A percentile compares a stretch with the other conserved stretches of the same genome.
These are phyloP conservation scores for Orthosia gothica DNA, from an alignment of 2,888 invertebrate genomes.

Conservation along the genomic window DNA sequence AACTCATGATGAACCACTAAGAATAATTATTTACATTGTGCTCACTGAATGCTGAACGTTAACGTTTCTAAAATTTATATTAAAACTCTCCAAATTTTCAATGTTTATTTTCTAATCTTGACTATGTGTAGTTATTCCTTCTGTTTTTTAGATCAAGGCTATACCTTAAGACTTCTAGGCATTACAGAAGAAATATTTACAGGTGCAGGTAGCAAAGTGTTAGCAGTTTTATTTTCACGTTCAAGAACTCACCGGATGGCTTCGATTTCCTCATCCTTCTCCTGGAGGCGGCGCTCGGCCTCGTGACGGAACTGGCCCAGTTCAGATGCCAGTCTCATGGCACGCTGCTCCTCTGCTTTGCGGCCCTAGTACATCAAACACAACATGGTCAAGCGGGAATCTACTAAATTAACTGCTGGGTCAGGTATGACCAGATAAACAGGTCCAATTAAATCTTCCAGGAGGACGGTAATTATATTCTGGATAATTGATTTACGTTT, in stretches of 20 bases:
- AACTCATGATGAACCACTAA: not conserved
- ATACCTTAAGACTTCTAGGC: not conserved
- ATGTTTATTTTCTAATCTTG: not conserved
- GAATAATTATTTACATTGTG: not conserved
- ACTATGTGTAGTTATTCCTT: not conserved
- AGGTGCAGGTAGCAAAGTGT: not conserved
- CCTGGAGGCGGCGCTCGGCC: slow-evolving; percentile 98
- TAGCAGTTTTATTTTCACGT: not conserved
- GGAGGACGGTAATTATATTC: slow-evolving; percentile 37
- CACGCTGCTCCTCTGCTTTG: slow-evolving; percentile 99
- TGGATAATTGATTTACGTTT: slow-evolving; percentile 27
- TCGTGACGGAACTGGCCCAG: slow-evolving; percentile 98
- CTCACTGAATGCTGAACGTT: not conserved
- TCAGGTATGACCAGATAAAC: slow-evolving; percentile 1
- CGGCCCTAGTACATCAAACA: slow-evolving; percentile 93
- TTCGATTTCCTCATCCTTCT: slow-evolving; percentile 99
- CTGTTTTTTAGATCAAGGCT: not conserved
- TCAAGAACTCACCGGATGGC: slow-evolving; percentile 96
- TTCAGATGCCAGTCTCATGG: slow-evolving; percentile 98
- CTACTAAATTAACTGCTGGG: not conserved
- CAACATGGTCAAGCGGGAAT: slow-evolving; percentile 14
- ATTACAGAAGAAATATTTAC: not conserved
- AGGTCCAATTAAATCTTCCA: slow-evolving; percentile 29
- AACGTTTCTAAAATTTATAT: not conserved
- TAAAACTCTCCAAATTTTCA: not conserved